Evolutionary conservation across 2,888 invertebrate genomes (phyloP).

Genomic region (Volucella inflata): DNA sequence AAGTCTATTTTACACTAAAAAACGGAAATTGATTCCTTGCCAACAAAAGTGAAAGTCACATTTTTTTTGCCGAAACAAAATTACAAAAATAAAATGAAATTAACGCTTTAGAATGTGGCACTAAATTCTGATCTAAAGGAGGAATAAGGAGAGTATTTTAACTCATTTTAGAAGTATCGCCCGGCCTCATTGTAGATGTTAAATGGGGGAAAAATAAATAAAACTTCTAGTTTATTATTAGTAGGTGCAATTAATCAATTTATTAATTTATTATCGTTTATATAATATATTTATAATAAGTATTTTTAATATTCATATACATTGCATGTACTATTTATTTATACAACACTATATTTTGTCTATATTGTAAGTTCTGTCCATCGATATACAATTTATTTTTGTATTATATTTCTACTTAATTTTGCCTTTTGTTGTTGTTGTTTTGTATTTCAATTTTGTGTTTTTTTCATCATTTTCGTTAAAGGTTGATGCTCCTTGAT

Average conservation of each 20-base stretch:
- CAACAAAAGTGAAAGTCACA: no score
- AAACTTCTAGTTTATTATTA: constrained; percentile 79
- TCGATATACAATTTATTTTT: constrained; percentile 71
- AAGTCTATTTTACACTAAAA: no score
- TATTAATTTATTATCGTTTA: constrained; percentile 82
- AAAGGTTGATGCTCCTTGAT: constrained; percentile 36
- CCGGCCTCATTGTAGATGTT: no score
- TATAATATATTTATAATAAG: constrained; percentile 80
- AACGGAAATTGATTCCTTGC: no score
- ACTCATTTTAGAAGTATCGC: no score
- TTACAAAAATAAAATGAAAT: no score
- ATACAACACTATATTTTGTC: constrained; percentile 73
- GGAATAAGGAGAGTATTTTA: no score
- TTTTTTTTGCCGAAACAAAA: no score
- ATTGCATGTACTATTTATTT: constrained; percentile 76
- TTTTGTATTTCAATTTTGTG: constrained; percentile 1
- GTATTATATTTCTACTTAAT: constrained; percentile 46
- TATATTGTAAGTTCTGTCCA: constrained; percentile 69
- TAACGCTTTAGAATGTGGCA: no score
- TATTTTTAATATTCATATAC: constrained; percentile 78
- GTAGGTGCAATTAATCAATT: constrained; percentile 83
- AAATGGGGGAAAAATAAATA: background rate
- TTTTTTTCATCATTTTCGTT: constrained; percentile 44
- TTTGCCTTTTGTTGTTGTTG: background rate
- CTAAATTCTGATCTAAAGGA: no score